These are phyloP conservation scores for Pogonophryne albipinna DNA, from an alignment of 2,797 vertebrate genomes.

Conservation along the genomic window DNA sequence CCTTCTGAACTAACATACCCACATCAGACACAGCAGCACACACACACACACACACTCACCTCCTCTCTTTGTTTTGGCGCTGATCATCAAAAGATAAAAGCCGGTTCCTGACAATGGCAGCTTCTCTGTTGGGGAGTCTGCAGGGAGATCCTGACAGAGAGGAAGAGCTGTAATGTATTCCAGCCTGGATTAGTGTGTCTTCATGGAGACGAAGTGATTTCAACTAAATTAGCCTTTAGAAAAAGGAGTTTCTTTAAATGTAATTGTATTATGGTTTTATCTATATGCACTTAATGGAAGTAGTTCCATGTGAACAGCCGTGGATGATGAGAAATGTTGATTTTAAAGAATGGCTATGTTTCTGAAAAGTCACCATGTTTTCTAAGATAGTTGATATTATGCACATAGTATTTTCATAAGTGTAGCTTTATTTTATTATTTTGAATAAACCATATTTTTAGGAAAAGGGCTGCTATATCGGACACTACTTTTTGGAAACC, in stretches of 20 bases:
- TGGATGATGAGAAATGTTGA: not conserved
- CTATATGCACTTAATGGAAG: constrained; percentile 41
- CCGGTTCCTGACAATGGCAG: constrained; percentile 75
- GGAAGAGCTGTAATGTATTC: constrained; percentile 68
- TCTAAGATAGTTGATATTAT: not conserved
- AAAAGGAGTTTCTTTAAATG: constrained; percentile 22
- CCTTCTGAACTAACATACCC: constrained; percentile 31
- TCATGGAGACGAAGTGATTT: constrained; percentile 52
- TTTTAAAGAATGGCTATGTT: too few species aligned
- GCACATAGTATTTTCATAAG: too few species aligned
- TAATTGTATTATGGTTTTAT: constrained; percentile 40
- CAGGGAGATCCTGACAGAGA: constrained; percentile 64
- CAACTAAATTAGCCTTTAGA: constrained; percentile 52
- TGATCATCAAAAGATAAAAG: constrained; percentile 80
- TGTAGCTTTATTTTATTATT: not conserved
- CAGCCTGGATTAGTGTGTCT: constrained; percentile 50
- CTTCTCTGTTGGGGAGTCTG: constrained; percentile 59
- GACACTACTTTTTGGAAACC: too few species aligned
- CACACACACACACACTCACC: constrained; percentile 34
- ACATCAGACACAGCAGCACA: not conserved
- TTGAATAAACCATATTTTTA: not conserved
- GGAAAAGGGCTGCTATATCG: not conserved
- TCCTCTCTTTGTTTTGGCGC: constrained; percentile 70
- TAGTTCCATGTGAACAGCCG: not conserved
- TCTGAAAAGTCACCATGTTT: not conserved